Evolutionary conservation across 2,797 vertebrate genomes (phyloP), one percentile per base, ranked within the genome.

Genomic region (Crenichthys baileyi): DNA sequence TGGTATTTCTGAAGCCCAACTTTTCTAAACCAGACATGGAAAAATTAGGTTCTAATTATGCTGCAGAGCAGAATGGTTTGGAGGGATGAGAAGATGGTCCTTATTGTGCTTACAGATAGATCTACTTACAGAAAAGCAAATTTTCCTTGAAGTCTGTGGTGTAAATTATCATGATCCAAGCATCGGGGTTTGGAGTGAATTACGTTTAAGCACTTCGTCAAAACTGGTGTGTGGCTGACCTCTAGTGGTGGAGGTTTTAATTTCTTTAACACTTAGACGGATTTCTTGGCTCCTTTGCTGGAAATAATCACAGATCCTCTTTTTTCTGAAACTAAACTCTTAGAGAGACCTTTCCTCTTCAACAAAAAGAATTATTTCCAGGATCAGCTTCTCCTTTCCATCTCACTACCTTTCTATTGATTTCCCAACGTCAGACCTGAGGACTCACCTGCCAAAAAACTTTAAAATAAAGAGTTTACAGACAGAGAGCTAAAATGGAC

Each of bases 161-260:
- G 18, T 60, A 65, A 65, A 79, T 56, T 41, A 46, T 41, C 72
- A 79, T 5, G 31, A 82, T 67, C 6, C 31, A 48, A 48, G 72
- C 1, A 29, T 68, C n/a, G 22, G 8, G n/a, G 26, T 50, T 0
- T 63, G 39, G 9, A 36, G 16, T 12, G 31, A n/a, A 0, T 2
- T 39, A 8, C n/a, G 39, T 55, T 50, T 11, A 26, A 58, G 9
- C 56, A 15, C 41, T n/a, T n/a, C 6, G 56, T 68, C 26, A 24
- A 72, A 60, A 46, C 26, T 41, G 48, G 77, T 83, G 73, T 76
- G 77, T 85, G 83, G 88, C 84, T 93, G 92, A 82, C 93, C 83
- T 88, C 93, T 94, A 85, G 88, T 92, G 94, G 93, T 77, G 0
- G 24, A 68, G 0, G 12, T 48, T 48, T 48, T 48, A 11, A 48